These are phyloP conservation scores for Petroica traversi DNA, from an alignment of 2,113 vertebrate species.

Conservation along the genomic window DNA sequence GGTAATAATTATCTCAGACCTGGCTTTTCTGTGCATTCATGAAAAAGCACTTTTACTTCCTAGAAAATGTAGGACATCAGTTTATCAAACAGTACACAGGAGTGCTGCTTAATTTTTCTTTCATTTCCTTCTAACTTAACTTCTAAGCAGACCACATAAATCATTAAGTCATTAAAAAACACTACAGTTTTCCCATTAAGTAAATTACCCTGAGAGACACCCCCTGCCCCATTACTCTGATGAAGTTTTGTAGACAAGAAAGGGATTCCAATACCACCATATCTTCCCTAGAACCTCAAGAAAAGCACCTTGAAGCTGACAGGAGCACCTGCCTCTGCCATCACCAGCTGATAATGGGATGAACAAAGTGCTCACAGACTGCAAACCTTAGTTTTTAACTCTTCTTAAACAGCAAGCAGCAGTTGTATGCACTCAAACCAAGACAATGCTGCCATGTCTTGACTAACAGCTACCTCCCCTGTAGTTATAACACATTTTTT, in stretches of 20 bases:
- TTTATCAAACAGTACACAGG: not conserved
- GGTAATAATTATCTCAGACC: not conserved
- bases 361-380: not conserved
- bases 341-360: not conserved
- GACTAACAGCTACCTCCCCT: not conserved
- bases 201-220: not conserved
- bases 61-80: not conserved
- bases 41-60: not conserved
- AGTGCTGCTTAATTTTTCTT: not conserved
- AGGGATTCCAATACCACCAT: not conserved
- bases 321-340: not conserved
- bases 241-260: not conserved
- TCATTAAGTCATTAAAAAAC: not conserved
- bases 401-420: not conserved
- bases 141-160: not conserved
- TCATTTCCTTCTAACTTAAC: not conserved
- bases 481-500: not conserved
- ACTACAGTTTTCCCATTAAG: not conserved
- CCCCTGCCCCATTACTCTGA: not conserved
- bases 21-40: not conserved
- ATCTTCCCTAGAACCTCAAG: not conserved
- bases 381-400: not conserved
- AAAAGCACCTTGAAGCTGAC: not conserved
- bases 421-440: not conserved
- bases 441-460: not conserved